Evolutionary conservation across 1,140 invertebrate genomes (phyloP), one percentile per base, ranked within the genome.

Genomic region (Drosophila virilis): DNA sequence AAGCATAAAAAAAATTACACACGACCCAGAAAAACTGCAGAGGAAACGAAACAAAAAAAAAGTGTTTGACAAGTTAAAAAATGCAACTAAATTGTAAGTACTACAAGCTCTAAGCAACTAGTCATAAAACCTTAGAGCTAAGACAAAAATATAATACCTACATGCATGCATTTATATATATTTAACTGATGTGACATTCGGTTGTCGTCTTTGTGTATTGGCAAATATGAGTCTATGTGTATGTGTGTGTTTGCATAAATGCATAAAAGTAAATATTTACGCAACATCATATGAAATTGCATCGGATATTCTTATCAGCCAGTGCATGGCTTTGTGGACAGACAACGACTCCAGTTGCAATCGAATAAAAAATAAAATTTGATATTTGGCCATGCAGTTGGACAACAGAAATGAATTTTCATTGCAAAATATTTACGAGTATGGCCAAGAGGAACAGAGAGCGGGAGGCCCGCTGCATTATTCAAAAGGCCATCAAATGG

Each of bases 191-290:
- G 48, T 43, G 8, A 10, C 22, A n/a, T 68, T 65, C 43, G n/a
- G 50, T 32, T 61, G 46, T 64, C 37, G 58, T 78, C 42, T 55
- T 15, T 7, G 50, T 42, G 35, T 37, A 9, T 37, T 9, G 7
- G 35, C 35, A 9, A 37, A 9, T 37, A 9, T 37, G 35, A 8
- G 35, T 37, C 8, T 37, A n/a, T 33, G 12, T 32, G 17, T 32
- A 6, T 32, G 48, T 13, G 46, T 48, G 73, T 68, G 71, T 85
- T 59, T 80, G 74, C 78, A 84, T 81, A 81, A 86, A 86, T 81
- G 66, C 66, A 86, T 81, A 78, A 78, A 43, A 50, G 75, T 85
- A 76, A 85, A 85, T 85, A 82, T 85, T 82, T 82, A 88, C 82
- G 78, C 64, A 69, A 51, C 62, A 71, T 70, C 37, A 82, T 81